These are phyloP conservation scores for Aspidiotus rigidus DNA, from an alignment of 2,888 invertebrate genomes.

Conservation along the genomic window DNA sequence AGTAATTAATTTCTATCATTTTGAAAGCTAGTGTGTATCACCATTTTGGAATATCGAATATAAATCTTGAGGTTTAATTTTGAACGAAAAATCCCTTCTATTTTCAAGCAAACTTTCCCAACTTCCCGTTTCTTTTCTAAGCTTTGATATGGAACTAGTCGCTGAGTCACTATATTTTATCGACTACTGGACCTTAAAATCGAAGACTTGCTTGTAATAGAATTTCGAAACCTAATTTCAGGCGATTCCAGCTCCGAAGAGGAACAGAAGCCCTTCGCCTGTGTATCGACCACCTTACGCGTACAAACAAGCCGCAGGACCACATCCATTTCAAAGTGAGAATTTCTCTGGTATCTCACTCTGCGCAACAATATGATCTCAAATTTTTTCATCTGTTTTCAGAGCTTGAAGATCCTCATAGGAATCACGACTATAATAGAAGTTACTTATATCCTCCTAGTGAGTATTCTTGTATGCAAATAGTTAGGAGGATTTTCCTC, in stretches of 20 bases:
- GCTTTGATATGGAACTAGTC: too few species aligned
- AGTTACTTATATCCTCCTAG: constrained; percentile 16
- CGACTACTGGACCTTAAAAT: background rate
- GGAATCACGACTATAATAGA: constrained; percentile 16
- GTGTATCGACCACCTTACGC: constrained; percentile 11
- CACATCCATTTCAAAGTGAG: constrained; percentile 30
- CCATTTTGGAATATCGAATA: too few species aligned
- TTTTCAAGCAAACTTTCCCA: background rate
- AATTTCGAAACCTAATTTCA: background rate
- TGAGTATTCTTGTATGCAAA: constrained; percentile 1
- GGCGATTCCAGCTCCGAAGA: constrained; percentile 19
- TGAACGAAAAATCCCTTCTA: background rate
- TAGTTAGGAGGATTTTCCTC: background rate
- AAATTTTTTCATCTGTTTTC: background rate
- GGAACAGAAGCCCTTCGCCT: constrained; percentile 25
- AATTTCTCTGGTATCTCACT: background rate
- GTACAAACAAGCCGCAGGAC: constrained; percentile 27
- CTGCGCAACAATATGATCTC: background rate
- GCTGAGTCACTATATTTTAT: too few species aligned
- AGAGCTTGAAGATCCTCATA: constrained; percentile 24
- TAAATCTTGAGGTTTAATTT: background rate
- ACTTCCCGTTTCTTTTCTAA: background rate
- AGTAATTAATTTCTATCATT: too few species aligned
- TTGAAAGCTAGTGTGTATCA: too few species aligned
- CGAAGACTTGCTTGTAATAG: background rate